Conservation (phyloP, 2,888 invertebrate genomes). For the Falcaria lacertinaria region DNA sequence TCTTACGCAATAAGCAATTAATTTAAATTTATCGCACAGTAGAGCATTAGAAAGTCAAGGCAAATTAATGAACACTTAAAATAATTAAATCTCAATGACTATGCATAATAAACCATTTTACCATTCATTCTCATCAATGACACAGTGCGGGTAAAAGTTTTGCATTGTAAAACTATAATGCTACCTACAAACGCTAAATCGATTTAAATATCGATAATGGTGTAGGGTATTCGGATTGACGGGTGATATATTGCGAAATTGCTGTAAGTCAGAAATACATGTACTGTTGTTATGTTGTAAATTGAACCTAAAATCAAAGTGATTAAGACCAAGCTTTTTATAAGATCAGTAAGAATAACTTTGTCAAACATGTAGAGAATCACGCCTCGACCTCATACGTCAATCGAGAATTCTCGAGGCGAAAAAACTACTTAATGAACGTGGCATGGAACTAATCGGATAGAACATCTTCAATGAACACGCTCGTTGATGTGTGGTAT, state of each 20-base stretch:
- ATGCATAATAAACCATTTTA: conserved; percentile 17
- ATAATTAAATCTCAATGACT: conserved; percentile 34
- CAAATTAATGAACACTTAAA: conserved; percentile 29
- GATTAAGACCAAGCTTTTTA: not conserved
- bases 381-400: conserved; percentile 37
- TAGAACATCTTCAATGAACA: conserved; percentile 20
- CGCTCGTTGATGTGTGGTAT: conserved; percentile 14
- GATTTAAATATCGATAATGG: conserved; percentile 19
- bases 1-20: conserved; percentile 19
- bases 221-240: conserved; percentile 23
- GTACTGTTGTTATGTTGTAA: not conserved
- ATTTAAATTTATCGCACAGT: conserved; percentile 19
- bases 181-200: conserved; percentile 26
- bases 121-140: conserved; percentile 26
- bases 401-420: conserved; percentile 24
- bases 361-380: conserved; percentile 21
- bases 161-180: conserved; percentile 14
- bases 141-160: conserved; percentile 17
- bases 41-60: conserved; percentile 42
- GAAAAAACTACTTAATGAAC: conserved; percentile 34
- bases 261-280: conserved; percentile 12
- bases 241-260: conserved; percentile 23
- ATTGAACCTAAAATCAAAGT: not conserved
- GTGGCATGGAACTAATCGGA: conserved; percentile 32
- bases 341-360: conserved; percentile 15